These are phyloP conservation scores for Champsocephalus esox DNA, from an alignment of 2,797 vertebrate species.

Conservation along the genomic window DNA sequence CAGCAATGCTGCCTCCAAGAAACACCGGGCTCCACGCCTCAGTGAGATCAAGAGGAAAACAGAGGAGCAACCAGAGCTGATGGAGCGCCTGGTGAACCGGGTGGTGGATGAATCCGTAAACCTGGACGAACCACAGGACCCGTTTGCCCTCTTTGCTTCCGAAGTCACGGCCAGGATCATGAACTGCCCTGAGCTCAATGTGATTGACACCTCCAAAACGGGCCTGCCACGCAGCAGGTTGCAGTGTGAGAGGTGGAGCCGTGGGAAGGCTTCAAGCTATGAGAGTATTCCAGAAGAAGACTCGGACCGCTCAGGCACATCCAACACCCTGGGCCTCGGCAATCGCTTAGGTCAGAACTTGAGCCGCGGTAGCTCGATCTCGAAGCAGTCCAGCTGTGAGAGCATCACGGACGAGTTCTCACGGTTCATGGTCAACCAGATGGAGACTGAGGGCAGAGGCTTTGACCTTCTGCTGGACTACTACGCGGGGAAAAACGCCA, in stretches of 20 bases:
- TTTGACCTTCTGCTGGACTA: constrained; percentile 97
- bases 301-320: constrained; percentile 80
- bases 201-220: constrained; percentile 91
- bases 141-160: constrained; percentile 91
- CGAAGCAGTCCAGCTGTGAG: constrained; percentile 98
- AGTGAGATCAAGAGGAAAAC: constrained; percentile 99
- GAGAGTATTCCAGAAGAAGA: constrained; percentile 98
- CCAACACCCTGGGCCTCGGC: constrained; percentile 86
- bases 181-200: constrained; percentile 92
- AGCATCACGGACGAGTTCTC: constrained; percentile 99
- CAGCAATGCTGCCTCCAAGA: constrained; percentile 84
- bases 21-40: constrained; percentile 95
- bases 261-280: constrained; percentile 94
- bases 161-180: constrained; percentile 96
- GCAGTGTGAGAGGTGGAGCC: constrained; percentile 92
- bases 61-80: constrained; percentile 97
- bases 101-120: constrained; percentile 95
- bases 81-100: constrained; percentile 95
- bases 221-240: constrained; percentile 90
- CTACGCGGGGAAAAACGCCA: constrained; percentile 97
- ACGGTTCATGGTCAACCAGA: constrained; percentile 98
- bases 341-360: constrained; percentile 90
- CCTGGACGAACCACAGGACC: constrained; percentile 90
- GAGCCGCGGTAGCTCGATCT: constrained; percentile 96
- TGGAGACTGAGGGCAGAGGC: constrained; percentile 96